Base-by-base conservation (phyloP, 2,113 vertebrate genomes). In the Hippopotamus amphibius region DNA sequence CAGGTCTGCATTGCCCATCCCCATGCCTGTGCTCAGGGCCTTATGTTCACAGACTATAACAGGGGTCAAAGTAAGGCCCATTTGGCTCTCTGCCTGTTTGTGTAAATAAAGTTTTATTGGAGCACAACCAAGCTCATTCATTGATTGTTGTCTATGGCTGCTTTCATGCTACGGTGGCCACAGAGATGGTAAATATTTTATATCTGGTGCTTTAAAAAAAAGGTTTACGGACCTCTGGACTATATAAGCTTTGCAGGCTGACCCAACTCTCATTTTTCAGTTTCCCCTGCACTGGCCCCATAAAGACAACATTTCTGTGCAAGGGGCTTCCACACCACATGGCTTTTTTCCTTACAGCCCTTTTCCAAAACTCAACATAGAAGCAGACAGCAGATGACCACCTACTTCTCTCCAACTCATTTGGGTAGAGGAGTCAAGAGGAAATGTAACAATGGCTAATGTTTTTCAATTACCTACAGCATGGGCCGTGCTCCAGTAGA, bases 31-130 rank as follows among this genome's bases (percentile, higher is more conserved):
- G 30, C 65, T 69, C 4, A 43, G 50, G 71, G 50, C 43, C 43
- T 90, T 61, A 24, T 6, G 8, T 50, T 87, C 46, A 69, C 14
- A 61, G 21, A 22, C 13, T 26, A 1, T 65, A 71, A 37, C 11
- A 66, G 65, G 43, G 41, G 10, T 63, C 19, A 57, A 55, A 68
- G n/a, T 69, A 50, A 76, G 65, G 16, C 22, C 57, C 16, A 19
- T 59, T 48, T 66, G 89, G 57, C 30, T 10, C 26, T 92, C 41
- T 89, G 10, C 48, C 30, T 76, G 5, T 46, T 76, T 81, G 33
- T 92, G 14, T 74, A n/a, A 80, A 69, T 74, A 84, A 57, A 41
- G 59, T 66, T 96, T 92, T 81, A 82, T 7, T 71, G 83, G 22
- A 7, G 6, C 5, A 72, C 12, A 33, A 37, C 13, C 71, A 91